Conservation (phyloP, 2,797 vertebrate genomes). For the Rhinophrynus dorsalis region DNA sequence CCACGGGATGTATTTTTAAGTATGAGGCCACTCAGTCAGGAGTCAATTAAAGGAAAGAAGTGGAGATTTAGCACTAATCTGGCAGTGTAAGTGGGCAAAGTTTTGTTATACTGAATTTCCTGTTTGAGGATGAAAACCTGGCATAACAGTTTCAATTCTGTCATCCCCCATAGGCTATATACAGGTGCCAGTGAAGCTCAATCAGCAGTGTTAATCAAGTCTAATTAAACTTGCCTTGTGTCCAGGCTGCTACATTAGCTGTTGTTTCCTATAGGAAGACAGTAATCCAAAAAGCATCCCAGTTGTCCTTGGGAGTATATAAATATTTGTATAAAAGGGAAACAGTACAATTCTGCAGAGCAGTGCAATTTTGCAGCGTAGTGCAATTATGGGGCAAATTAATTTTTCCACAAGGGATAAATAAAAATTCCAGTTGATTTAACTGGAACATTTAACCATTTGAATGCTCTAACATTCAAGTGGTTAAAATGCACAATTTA, state of each 20-base stretch:
- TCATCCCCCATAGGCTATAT: conserved; percentile 48
- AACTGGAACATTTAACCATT: too few species aligned
- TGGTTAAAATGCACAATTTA: too few species aligned
- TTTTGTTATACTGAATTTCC: conserved; percentile 42
- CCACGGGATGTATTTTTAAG: conserved; percentile 40
- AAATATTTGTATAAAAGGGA: too few species aligned
- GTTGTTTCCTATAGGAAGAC: conserved; percentile 50
- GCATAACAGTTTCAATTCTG: conserved; percentile 28
- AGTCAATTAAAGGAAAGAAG: conserved; percentile 65
- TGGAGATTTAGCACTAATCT: conserved; percentile 46
- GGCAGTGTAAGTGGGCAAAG: conserved; percentile 42
- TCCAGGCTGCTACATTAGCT: conserved; percentile 49
- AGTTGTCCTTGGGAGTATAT: too few species aligned
- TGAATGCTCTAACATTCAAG: too few species aligned
- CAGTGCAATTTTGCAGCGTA: too few species aligned
- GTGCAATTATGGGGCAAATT: too few species aligned
- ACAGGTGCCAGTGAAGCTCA: conserved; percentile 52
- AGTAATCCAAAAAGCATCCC: conserved; percentile 29
- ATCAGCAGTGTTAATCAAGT: conserved; percentile 59
- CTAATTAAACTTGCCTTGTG: conserved; percentile 55
- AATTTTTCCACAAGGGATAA: too few species aligned
- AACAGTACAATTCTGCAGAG: too few species aligned
- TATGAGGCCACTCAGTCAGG: conserved; percentile 48
- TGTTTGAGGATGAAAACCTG: conserved; percentile 49
- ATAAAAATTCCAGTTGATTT: too few species aligned